These are phyloP conservation scores for Heliocidaris erythrogramma DNA, from an alignment of 35 echinoderm and acorn worm species.

Conservation along the genomic window DNA sequence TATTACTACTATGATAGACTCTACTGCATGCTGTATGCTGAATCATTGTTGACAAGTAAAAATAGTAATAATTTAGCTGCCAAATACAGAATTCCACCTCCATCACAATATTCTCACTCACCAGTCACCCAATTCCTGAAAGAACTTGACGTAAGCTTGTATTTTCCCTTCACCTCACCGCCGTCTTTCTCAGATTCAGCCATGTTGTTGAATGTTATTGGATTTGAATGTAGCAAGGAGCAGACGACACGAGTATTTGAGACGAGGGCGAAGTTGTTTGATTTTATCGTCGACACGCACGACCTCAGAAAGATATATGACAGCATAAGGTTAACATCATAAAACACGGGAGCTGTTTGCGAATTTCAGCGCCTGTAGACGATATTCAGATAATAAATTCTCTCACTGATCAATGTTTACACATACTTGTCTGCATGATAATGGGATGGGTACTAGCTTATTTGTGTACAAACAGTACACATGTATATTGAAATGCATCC, in stretches of 20 bases:
- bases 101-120: background rate
- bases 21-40: too few relatives aligned
- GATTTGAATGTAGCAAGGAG: background rate
- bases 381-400: too few relatives aligned
- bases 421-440: too few relatives aligned
- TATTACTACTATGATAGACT: too few relatives aligned
- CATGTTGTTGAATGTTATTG: background rate
- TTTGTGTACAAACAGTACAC: too few relatives aligned
- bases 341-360: background rate
- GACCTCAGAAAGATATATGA: background rate
- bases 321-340: background rate
- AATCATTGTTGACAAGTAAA: too few relatives aligned
- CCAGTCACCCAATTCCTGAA: constrained; percentile 1
- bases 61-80: background rate
- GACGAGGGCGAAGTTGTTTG: background rate
- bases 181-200: background rate
- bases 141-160: background rate
- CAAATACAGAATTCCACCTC: background rate
- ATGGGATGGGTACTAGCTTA: too few relatives aligned
- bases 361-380: too few relatives aligned
- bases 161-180: background rate
- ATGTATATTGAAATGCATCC: too few relatives aligned
- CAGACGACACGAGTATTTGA: background rate
- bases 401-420: too few relatives aligned
- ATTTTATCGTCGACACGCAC: background rate